Conservation (phyloP, 35 echinoderm and acorn worm species). For the Nesometra sesokonis region DNA sequence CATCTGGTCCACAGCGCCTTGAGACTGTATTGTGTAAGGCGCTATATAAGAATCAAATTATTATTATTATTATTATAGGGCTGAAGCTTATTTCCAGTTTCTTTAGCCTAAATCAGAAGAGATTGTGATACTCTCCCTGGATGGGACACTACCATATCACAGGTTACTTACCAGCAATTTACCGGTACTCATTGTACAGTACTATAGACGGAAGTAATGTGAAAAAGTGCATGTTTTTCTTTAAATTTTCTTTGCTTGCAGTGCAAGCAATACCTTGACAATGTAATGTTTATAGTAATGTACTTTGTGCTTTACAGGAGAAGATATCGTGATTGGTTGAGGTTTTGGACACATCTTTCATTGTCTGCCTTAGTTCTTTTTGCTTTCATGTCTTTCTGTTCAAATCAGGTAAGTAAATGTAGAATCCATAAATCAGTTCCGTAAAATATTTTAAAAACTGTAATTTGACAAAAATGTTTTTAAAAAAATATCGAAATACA, state of each 20-base stretch:
- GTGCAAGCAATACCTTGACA: background rate
- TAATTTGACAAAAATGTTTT: background rate
- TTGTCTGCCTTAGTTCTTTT: constrained; percentile 60
- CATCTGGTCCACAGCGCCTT: too few relatives aligned
- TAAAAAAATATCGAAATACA: background rate
- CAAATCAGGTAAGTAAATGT: constrained; percentile 75
- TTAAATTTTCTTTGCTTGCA: background rate
- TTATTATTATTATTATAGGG: too few relatives aligned
- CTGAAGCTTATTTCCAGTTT: too few relatives aligned
- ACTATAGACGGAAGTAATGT: background rate
- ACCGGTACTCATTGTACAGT: too few relatives aligned
- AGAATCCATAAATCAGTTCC: too few relatives aligned
- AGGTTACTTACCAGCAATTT: too few relatives aligned
- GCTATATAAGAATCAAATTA: too few relatives aligned
- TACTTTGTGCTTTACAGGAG: constrained; percentile 42
- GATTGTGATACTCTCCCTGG: too few relatives aligned
- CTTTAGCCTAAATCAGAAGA: too few relatives aligned
- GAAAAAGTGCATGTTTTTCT: background rate
- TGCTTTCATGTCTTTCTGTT: constrained; percentile 82
- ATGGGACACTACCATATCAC: too few relatives aligned
- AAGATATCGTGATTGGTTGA: constrained; percentile 77
- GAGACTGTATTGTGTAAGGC: too few relatives aligned
- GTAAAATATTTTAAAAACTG: too few relatives aligned
- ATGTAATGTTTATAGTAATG: background rate
- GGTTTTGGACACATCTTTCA: constrained; percentile 96